Evolutionary conservation across 2,113 vertebrate species (phyloP).

Genomic region (Malurus alboscapulatus): DNA sequence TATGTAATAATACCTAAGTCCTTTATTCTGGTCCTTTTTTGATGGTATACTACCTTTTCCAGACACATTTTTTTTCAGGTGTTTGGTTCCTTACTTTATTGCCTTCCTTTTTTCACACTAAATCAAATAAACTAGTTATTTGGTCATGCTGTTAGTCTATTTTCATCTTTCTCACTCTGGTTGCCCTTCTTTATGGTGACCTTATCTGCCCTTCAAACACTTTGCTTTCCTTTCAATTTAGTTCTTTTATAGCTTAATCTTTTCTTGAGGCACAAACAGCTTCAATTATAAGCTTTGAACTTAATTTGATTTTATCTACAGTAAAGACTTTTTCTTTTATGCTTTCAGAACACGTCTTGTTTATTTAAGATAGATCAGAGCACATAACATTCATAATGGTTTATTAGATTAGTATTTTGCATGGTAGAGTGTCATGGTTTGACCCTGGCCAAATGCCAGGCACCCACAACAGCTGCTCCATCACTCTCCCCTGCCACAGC

Average conservation of each 20-base stretch:
- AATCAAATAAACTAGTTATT: conserved; percentile 24
- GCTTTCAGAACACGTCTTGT: background rate
- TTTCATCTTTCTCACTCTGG: background rate
- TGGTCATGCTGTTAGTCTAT: background rate
- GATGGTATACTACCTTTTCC: background rate
- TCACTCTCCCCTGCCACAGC: too few species aligned
- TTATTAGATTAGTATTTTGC: conserved; percentile 3
- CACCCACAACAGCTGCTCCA: too few species aligned
- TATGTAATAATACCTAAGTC: background rate
- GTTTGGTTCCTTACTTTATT: background rate
- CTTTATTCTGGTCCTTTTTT: background rate
- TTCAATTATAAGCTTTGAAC: conserved; percentile 10
- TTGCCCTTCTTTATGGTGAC: background rate
- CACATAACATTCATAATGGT: background rate
- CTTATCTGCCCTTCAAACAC: background rate
- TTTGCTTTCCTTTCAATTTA: background rate
- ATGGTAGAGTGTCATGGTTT: background rate
- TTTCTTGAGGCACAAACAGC: conserved; percentile 20
- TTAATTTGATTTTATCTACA: conserved; percentile 39
- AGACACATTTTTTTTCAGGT: background rate
- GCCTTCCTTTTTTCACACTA: background rate
- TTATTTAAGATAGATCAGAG: conserved; percentile 26
- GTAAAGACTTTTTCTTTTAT: background rate
- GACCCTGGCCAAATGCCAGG: too few species aligned
- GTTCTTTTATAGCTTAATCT: conserved; percentile 10